Evolutionary conservation across 2,797 vertebrate species (phyloP).

Genomic region (Euphonia xanthogaster): DNA sequence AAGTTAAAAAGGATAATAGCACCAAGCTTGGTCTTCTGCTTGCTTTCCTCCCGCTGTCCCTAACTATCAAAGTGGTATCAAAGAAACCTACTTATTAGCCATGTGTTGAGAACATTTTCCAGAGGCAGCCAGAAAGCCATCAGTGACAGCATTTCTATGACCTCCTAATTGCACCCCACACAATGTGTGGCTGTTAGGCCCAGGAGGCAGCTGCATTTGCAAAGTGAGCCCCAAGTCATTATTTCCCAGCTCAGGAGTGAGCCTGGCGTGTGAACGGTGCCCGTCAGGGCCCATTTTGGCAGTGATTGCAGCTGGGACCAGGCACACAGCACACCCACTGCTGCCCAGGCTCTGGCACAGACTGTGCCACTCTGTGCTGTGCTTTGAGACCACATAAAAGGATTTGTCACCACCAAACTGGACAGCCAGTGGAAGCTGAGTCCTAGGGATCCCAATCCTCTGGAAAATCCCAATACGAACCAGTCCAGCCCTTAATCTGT

Average conservation of each 20-base stretch:
- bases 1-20: slow-evolving; percentile 54
- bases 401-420: neutral
- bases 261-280: neutral
- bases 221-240: neutral
- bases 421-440: neutral
- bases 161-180: slow-evolving; percentile 44
- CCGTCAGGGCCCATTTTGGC: neutral
- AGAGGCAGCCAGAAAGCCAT: slow-evolving; percentile 30
- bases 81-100: slow-evolving; percentile 53
- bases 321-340: neutral
- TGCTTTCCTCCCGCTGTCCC: slow-evolving; percentile 46
- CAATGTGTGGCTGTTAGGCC: slow-evolving; percentile 7
- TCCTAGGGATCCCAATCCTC: neutral
- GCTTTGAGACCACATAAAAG: neutral
- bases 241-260: neutral
- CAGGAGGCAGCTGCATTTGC: slow-evolving; percentile 32
- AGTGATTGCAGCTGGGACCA: neutral
- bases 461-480: neutral
- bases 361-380: neutral
- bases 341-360: neutral
- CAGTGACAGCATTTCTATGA: slow-evolving; percentile 39
- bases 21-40: slow-evolving; percentile 5
- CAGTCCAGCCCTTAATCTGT: neutral
- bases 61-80: slow-evolving; percentile 48
- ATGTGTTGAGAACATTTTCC: slow-evolving; percentile 42